phyloP scores from a whole-genome alignment of 2,113 vertebrate species.

The Stigmatopora argus region DNA sequence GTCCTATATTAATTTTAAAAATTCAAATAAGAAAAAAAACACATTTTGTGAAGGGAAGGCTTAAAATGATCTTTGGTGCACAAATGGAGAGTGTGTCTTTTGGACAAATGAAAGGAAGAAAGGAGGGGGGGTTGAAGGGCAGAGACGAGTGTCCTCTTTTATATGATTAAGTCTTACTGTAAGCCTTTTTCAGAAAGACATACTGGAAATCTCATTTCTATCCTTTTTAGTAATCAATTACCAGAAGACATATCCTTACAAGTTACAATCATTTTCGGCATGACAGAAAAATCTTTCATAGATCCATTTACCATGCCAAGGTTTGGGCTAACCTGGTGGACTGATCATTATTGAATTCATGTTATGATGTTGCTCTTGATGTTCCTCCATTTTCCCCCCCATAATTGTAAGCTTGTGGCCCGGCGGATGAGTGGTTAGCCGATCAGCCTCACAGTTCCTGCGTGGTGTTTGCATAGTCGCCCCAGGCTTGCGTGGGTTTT shows the following conservation, averaged over 20 bases:
- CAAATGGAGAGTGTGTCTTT: constrained; percentile 1
- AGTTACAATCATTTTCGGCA: not conserved
- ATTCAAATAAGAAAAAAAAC: too few species aligned
- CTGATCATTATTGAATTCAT: too few species aligned
- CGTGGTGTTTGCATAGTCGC: too few species aligned
- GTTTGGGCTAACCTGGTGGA: not conserved
- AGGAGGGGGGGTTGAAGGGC: constrained; percentile 32
- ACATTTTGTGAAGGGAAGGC: too few species aligned
- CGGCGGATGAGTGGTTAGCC: too few species aligned
- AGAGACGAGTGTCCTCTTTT: constrained; percentile 34
- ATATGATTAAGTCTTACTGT: constrained; percentile 63
- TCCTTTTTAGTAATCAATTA: constrained; percentile 47
- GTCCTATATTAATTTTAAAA: too few species aligned
- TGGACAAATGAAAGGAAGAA: constrained; percentile 18
- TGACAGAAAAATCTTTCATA: constrained; percentile 5
- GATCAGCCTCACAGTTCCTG: too few species aligned
- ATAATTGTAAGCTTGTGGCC: too few species aligned
- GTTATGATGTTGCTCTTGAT: not conserved
- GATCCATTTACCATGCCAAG: not conserved
- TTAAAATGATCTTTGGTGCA: constrained; percentile 17
- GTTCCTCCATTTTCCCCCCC: too few species aligned
- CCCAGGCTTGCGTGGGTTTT: too few species aligned
- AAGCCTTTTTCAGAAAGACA: constrained; percentile 41
- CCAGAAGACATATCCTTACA: constrained; percentile 24
- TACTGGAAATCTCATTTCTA: constrained; percentile 51